These are phyloP conservation scores for Pandemis cinnamomeana DNA, from an alignment of 2,888 invertebrate genomes.

Conservation along the genomic window DNA sequence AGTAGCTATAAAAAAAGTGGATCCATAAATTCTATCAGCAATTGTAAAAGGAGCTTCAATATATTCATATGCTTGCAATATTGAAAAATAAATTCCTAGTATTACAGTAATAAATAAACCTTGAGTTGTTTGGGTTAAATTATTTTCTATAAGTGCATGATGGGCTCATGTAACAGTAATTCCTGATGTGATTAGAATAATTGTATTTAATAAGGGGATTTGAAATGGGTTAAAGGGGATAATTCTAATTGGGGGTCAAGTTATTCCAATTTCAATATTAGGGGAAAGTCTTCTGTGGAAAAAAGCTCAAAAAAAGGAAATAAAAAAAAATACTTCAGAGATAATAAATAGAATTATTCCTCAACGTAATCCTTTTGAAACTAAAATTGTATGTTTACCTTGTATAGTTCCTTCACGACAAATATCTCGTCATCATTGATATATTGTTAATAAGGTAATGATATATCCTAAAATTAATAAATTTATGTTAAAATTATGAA, in stretches of 20 bases:
- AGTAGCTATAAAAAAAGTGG: conserved; percentile 89
- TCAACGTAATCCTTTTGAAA: conserved; percentile 85
- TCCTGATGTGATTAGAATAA: conserved; percentile 89
- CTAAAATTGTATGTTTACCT: conserved; percentile 86
- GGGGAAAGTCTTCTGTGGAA: conserved; percentile 79
- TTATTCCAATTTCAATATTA: conserved; percentile 70
- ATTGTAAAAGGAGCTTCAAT: conserved; percentile 80
- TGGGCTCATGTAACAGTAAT: conserved; percentile 86
- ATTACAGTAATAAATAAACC: conserved; percentile 70
- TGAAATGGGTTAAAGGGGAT: conserved; percentile 87
- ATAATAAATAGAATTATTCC: conserved; percentile 90
- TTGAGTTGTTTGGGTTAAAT: conserved; percentile 70
- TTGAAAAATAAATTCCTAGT: conserved; percentile 85
- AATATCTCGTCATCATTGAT: conserved; percentile 89
- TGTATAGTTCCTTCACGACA: conserved; percentile 87
- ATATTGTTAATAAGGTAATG: conserved; percentile 80
- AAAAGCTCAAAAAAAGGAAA: conserved; percentile 85
- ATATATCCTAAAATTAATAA: conserved; percentile 81
- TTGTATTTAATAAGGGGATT: conserved; percentile 89
- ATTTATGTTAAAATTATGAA: conserved; percentile 81
- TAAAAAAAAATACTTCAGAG: conserved; percentile 87
- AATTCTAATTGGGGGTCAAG: conserved; percentile 87
- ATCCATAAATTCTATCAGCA: conserved; percentile 85
- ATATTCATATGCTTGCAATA: conserved; percentile 89
- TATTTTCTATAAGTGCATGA: conserved; percentile 70